Percentiles rank a stretch among this genome's conserved stretches.
phyloP scores from a whole-genome alignment of 2,797 vertebrate genomes.

The Pyrocephalus nanus region DNA sequence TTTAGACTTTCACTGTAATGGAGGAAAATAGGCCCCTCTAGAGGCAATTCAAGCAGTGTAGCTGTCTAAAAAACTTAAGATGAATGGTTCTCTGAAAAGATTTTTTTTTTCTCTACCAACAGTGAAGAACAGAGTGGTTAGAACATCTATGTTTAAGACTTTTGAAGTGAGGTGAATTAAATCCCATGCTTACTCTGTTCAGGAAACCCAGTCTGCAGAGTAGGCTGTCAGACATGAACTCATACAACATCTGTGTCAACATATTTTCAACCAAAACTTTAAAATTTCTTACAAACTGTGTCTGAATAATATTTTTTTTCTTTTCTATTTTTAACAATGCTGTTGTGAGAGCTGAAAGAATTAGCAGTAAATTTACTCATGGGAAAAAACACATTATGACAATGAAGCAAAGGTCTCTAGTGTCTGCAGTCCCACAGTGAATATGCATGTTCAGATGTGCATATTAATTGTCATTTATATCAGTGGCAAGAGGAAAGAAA shows the following conservation, averaged over 20 bases:
- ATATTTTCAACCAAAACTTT: constrained; percentile 12
- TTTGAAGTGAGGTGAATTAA: neutral
- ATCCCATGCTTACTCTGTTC: neutral
- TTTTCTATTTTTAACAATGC: constrained; percentile 18
- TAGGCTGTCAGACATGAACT: neutral
- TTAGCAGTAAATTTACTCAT: constrained; percentile 55
- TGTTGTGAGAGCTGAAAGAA: constrained; percentile 50
- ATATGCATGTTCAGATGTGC: constrained; percentile 59
- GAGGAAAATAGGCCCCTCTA: constrained; percentile 53
- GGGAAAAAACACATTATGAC: constrained; percentile 64
- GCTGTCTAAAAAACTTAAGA: neutral
- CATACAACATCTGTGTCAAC: neutral
- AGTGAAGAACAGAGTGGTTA: neutral
- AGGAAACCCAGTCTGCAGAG: neutral
- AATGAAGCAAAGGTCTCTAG: constrained; percentile 54
- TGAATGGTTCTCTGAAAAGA: neutral
- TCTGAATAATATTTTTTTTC: neutral
- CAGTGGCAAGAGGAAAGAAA: constrained; percentile 35
- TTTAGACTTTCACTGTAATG: neutral
- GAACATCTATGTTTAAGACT: neutral
- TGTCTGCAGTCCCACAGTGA: constrained; percentile 55
- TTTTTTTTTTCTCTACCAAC: neutral
- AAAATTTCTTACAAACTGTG: neutral
- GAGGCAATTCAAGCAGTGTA: neutral
- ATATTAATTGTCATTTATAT: constrained; percentile 63